Evolutionary conservation across 2,797 vertebrate species (phyloP).

Genomic region (Ptychadena robeensis): DNA sequence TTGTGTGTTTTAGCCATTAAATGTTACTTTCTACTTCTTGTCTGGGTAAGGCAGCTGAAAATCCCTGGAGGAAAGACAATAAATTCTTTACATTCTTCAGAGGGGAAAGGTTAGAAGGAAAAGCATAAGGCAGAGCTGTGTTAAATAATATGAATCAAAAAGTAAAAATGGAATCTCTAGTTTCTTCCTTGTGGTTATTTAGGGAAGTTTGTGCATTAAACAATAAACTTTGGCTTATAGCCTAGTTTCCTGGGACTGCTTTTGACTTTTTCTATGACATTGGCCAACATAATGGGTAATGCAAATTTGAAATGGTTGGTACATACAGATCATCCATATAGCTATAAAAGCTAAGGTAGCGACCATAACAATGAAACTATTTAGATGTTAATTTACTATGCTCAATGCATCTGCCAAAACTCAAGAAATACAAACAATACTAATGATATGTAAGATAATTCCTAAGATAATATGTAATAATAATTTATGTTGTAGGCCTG

Average conservation of each 20-base stretch:
- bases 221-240: background rate
- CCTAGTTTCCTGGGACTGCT: background rate
- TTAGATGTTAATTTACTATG: too few species aligned
- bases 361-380: too few species aligned
- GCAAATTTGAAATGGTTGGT: too few species aligned
- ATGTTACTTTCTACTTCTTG: conserved; percentile 55
- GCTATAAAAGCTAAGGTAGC: too few species aligned
- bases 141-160: conserved; percentile 65
- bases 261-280: background rate
- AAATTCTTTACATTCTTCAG: conserved; percentile 80
- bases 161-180: conserved; percentile 4
- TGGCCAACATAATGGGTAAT: background rate
- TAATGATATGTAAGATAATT: too few species aligned
- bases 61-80: conserved; percentile 72
- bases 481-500: too few species aligned
- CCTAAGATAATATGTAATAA: too few species aligned
- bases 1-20: conserved; percentile 35
- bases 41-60: conserved; percentile 73
- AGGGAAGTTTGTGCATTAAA: background rate
- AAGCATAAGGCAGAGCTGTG: conserved; percentile 71
- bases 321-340: too few species aligned
- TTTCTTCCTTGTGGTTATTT: background rate
- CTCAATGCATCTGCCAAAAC: too few species aligned
- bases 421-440: too few species aligned
- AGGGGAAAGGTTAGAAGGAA: conserved; percentile 81